These are phyloP conservation scores for Xestobium rufovillosum DNA, from an alignment of 2,888 invertebrate species.

Conservation along the genomic window DNA sequence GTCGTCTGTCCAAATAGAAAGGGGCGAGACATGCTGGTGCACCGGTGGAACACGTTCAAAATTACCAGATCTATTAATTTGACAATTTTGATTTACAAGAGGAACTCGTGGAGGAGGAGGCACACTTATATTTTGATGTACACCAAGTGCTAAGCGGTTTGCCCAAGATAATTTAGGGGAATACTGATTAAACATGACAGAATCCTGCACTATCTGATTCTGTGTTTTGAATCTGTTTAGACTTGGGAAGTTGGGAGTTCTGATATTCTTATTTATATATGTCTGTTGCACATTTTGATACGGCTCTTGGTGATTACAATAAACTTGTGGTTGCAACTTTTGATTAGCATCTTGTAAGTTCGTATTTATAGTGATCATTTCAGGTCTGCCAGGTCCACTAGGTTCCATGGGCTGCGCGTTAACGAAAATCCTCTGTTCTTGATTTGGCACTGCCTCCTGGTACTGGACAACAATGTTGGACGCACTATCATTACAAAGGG, in stretches of 20 bases:
- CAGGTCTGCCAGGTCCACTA: slow-evolving; percentile 40
- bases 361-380: slow-evolving; percentile 37
- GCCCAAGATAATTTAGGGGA: neutral
- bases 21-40: slow-evolving; percentile 59
- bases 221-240: too few species aligned
- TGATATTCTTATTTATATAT: neutral
- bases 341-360: slow-evolving; percentile 15
- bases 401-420: slow-evolving; percentile 38
- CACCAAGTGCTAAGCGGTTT: neutral
- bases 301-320: slow-evolving; percentile 11
- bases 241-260: slow-evolving; percentile 1
- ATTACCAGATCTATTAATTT: slow-evolving; percentile 40
- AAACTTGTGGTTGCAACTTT: slow-evolving; percentile 9
- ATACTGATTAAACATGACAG: neutral
- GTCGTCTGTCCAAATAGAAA: slow-evolving; percentile 50
- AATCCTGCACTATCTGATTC: too few species aligned
- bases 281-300: too few species aligned
- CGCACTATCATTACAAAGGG: too few species aligned
- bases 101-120: neutral
- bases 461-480: slow-evolving; percentile 25
- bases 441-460: slow-evolving; percentile 27
- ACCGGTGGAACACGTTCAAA: slow-evolving; percentile 67
- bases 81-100: slow-evolving; percentile 16
- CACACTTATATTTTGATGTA: neutral
- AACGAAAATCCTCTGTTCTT: slow-evolving; percentile 37